Evolutionary conservation across 2,113 vertebrate genomes (phyloP).

Genomic region (Ptilonorhynchus violaceus): DNA sequence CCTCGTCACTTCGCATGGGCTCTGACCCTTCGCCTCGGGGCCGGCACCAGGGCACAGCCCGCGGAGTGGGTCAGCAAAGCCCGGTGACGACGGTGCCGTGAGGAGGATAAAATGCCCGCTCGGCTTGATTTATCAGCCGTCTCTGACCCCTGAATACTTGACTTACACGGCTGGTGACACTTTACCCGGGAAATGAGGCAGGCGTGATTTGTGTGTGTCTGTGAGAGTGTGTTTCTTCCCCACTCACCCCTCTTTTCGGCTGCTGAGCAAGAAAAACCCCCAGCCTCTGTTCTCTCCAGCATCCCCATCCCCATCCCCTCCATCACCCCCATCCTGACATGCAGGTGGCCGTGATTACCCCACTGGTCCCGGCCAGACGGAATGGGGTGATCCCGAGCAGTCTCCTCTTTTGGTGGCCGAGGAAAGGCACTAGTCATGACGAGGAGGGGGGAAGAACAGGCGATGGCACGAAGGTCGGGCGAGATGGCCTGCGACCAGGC

Average conservation of each 20-base stretch:
- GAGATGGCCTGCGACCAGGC: not conserved
- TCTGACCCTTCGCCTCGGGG: not conserved
- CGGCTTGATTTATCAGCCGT: not conserved
- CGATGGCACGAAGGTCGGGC: not conserved
- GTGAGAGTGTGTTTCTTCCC: not conserved
- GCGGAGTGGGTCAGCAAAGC: not conserved
- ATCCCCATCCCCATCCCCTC: not conserved
- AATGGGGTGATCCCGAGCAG: not conserved
- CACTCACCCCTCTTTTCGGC: not conserved
- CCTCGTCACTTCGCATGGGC: not conserved
- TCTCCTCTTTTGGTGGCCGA: not conserved
- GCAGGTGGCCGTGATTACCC: not conserved
- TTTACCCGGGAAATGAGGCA: not conserved
- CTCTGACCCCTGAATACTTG: constrained; percentile 20
- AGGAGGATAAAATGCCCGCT: not conserved
- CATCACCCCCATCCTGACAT: not conserved
- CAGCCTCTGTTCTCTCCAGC: not conserved
- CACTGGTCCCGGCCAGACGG: not conserved
- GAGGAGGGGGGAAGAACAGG: too few relatives aligned
- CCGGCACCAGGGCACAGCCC: not conserved
- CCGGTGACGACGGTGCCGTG: not conserved
- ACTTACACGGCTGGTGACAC: not conserved
- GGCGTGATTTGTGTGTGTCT: not conserved
- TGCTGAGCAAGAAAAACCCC: not conserved
- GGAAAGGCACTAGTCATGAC: not conserved